Base-by-base conservation (phyloP, 2,888 invertebrate genomes). In the Macrophya annulata region DNA sequence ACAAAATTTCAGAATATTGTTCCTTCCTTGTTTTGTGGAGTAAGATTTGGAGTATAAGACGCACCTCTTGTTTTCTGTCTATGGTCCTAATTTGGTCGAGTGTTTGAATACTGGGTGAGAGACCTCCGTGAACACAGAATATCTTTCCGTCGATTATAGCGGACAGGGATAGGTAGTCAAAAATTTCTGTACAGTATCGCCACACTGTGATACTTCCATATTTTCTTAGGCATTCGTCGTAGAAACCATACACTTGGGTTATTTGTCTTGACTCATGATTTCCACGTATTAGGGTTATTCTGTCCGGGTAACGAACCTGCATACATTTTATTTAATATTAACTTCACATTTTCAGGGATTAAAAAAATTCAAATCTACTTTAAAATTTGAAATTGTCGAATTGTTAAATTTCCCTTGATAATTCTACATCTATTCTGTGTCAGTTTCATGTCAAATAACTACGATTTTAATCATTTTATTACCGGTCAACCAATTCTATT, bases 211-310 rank as follows among this genome's bases (percentile, higher is more conserved):
- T 98, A 85, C 98, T 99, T 74, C 99, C 99, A 94, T 99, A 99
- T 95, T 99, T 99, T 88, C 99, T 96, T 89, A 99, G 95, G 93
- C 99, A 99, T 94, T 99, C 99, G 93, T 99, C 99, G 93, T 99
- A 99, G 94, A 99, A 99, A 9, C 99, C 99, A 93, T 99, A 99
- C 8, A 99, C 99, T 95, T 99, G 99, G 87, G 99, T 99, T 87
- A 99, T 99, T 94, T 99, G 99, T 90, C 99, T 95, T 87, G 99
- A 99, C 94, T 99, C 99, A 91, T 99, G 99, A 93, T 99, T 99
- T 65, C 99, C 99, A 91, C 99, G 96, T 90, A 99, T 99, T 89
- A 99, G 94, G 88, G 99, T 99, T 88, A 99, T 99, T 93, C 99
- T 96, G 94, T 99, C 99, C 86, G 99, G 99, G 94, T 99, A 99